These are phyloP conservation scores for Sorex maritimensis DNA, from an alignment of 2,797 vertebrate genomes.

Conservation along the genomic window DNA sequence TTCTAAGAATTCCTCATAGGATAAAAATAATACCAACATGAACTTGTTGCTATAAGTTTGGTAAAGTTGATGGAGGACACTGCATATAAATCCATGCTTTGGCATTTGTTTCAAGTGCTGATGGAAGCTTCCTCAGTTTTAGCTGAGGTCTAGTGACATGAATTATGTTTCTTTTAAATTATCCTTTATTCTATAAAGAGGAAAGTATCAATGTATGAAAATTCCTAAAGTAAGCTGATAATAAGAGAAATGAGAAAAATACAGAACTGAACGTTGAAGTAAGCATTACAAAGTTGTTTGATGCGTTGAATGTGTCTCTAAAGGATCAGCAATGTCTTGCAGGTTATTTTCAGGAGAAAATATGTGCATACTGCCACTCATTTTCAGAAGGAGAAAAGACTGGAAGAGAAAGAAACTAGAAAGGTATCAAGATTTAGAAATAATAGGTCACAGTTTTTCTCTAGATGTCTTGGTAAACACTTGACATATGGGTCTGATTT, in stretches of 20 bases:
- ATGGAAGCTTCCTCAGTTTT: background rate
- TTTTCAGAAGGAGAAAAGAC: background rate
- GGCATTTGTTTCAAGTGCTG: background rate
- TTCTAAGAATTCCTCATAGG: background rate
- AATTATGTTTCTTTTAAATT: too few species aligned
- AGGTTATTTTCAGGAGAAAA: background rate
- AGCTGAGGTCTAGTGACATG: background rate
- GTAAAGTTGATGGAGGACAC: background rate
- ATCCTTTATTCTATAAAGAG: too few species aligned
- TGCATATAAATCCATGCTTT: background rate
- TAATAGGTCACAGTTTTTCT: background rate
- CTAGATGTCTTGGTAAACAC: background rate
- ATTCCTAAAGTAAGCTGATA: background rate
- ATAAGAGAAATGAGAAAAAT: background rate
- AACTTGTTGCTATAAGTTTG: background rate
- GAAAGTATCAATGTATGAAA: background rate
- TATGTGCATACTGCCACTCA: background rate
- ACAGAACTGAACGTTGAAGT: background rate
- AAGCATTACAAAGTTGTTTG: background rate
- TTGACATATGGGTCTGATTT: background rate
- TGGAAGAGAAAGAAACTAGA: conserved; percentile 15
- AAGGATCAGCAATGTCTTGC: background rate
- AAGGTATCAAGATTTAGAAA: background rate
- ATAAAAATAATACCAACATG: background rate
- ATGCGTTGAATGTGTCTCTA: background rate